Evolutionary conservation across 2,113 vertebrate species (phyloP), one percentile per base, ranked within the genome.

Genomic region (Solenodon paradoxus): DNA sequence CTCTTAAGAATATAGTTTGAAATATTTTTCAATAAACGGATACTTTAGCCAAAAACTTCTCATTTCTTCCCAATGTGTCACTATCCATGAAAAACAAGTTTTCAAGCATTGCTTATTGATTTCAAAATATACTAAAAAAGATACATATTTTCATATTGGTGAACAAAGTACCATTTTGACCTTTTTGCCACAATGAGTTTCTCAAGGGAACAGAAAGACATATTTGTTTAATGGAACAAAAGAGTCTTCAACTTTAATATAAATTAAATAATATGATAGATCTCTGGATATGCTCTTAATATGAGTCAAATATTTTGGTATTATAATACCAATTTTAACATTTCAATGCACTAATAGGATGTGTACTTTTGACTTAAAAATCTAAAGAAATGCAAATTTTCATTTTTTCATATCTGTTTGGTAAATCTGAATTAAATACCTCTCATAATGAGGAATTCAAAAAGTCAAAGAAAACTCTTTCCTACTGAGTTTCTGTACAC

Each of bases 201-300:
- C 9, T 86, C 47, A 59, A 72, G 4, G 10, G 5, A 90, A 81
- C 13, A 86, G 12, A 83, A 93, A 92, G 19, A 49, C 17, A 35
- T 49, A 64, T 55, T 68, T 90, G 3, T 78, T 92, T 87, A 68
- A 53, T 75, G 4, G n/a, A 95, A 66, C 90, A 16, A 92, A 88
- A 77, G 30, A 91, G 38, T 53, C 32, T 75, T 90, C 51, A 40
- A 42, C 86, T 87, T 83, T 77, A 72, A 86, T 92, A 49, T 19
- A 5, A 82, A 64, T 81, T 64, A 89, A 55, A n/a, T 71, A 35
- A 89, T 86, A 63, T 53, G 22, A 81, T 57, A 81, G 16, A 94
- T 17, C 16, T 72, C 35, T 35, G n/a, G 63, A 90, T 94, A 35
- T 80, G 69, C 90, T 64, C 42, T 83, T 35, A 40, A 47, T 64